Conservation (phyloP, 2,113 vertebrate genomes). For the Aphyosemion australe region DNA sequence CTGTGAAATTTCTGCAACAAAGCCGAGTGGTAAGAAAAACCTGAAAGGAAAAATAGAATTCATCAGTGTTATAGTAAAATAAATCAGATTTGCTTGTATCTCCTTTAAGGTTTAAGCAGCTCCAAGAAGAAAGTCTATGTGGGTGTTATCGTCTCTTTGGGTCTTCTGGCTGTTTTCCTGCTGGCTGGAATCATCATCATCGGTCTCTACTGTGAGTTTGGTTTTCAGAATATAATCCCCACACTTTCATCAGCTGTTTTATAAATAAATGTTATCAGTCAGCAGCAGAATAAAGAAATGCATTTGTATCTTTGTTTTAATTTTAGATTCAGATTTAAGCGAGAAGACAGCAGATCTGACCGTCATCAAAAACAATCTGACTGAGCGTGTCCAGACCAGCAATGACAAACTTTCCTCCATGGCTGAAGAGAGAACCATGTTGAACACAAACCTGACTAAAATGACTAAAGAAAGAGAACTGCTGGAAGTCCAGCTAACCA, state of each 20-base stretch:
- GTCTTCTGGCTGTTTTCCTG: slow-evolving; percentile 27
- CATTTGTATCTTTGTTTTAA: background rate
- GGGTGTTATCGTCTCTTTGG: slow-evolving; percentile 7
- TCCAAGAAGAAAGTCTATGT: background rate
- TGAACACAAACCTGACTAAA: too few relatives aligned
- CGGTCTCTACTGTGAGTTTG: slow-evolving; percentile 1
- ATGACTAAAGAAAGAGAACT: background rate
- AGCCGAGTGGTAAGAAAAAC: too few relatives aligned
- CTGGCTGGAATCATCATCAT: slow-evolving; percentile 28
- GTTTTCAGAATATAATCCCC: background rate
- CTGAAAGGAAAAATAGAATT: too few relatives aligned
- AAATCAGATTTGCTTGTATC: background rate
- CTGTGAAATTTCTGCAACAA: too few relatives aligned
- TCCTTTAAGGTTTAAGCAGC: slow-evolving; percentile 6
- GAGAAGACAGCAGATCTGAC: background rate
- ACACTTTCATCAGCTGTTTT: too few relatives aligned
- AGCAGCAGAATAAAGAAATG: too few relatives aligned
- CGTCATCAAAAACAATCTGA: background rate
- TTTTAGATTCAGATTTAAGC: background rate
- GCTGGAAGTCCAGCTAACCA: slow-evolving; percentile 2
- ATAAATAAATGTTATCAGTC: too few relatives aligned
- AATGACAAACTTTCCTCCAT: background rate
- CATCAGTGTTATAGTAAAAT: too few relatives aligned
- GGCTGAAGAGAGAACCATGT: slow-evolving; percentile 8
- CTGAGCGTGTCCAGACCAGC: too few relatives aligned